Evolutionary conservation across 2,797 vertebrate genomes (phyloP), one percentile per base, ranked within the genome.

Genomic region (Falco novaeseelandiae): DNA sequence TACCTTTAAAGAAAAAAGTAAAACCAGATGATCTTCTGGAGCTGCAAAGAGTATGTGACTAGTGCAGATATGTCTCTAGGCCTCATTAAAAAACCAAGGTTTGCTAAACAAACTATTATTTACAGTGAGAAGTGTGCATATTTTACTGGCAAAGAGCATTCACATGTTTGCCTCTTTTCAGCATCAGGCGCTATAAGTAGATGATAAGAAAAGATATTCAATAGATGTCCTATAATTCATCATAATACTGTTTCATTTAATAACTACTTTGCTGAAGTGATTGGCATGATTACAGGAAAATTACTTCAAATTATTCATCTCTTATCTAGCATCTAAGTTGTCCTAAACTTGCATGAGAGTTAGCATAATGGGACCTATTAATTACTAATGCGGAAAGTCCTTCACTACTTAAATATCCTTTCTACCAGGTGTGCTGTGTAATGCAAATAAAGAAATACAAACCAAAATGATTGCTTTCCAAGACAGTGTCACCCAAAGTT

Each of bases 201-300:
- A 94, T 97, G 97, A 97, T 98, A 98, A 98, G 97, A 98, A 98
- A 98, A 98, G 97, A 97, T 98, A 98, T 98, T 98, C 98, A 98
- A 97, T 97, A 98, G 98, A 98, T 98, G 98, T 98, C 97, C 98
- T 98, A 96, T 98, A 98, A 98, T 98, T 98, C 98, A 98, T 98
- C 98, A 97, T 98, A 98, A 98, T 98, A 98, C 98, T 97, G 97
- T 98, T 98, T 98, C 98, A 98, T 98, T 98, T 98, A 98, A 98
- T 98, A 98, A 98, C 98, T 98, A 98, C 98, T 98, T 98, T 98
- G 97, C 98, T 98, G 97, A 98, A 98, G 98, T 98, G 98, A 98
- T 98, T 98, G 98, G 98, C 98, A 98, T 98, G 98, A 98, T 98
- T 98, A 97, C 97, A 98, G 98, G 98, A 98, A 98, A 98, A 98